Evolutionary conservation across 2,888 invertebrate species (phyloP).

Genomic region (Drosophila incognita): DNA sequence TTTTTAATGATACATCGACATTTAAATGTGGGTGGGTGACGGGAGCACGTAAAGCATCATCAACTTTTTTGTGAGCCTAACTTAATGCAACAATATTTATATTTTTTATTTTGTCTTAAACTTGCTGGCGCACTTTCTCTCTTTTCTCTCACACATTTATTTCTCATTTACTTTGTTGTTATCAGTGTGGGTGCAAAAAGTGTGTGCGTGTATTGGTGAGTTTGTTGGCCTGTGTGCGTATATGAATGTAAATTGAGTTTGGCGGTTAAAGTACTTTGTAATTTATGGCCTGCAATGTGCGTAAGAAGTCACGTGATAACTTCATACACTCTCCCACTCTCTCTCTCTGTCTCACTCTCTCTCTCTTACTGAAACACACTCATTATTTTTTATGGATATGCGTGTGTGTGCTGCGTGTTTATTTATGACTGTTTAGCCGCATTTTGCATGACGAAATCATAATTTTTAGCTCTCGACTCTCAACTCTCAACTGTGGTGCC

Average conservation of each 20-base stretch:
- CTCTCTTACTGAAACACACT: slow-evolving; percentile 27
- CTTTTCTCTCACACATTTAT: slow-evolving; percentile 15
- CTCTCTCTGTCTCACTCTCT: slow-evolving; percentile 1
- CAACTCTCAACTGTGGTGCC: slow-evolving; percentile 30
- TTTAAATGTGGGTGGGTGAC: slow-evolving; percentile 62
- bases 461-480: slow-evolving; percentile 55
- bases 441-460: slow-evolving; percentile 79
- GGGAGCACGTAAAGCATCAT: slow-evolving; percentile 62
- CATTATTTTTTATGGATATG: slow-evolving; percentile 56
- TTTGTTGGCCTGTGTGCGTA: slow-evolving; percentile 20
- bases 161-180: slow-evolving; percentile 47
- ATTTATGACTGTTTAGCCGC: slow-evolving; percentile 75
- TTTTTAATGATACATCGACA: slow-evolving; percentile 77
- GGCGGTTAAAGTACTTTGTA: slow-evolving; percentile 79
- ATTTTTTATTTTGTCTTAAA: slow-evolving; percentile 52
- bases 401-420: slow-evolving; percentile 44
- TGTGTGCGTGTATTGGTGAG: slow-evolving; percentile 1
- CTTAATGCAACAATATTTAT: slow-evolving; percentile 71
- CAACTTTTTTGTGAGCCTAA: slow-evolving; percentile 71
- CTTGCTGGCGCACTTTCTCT: slow-evolving; percentile 29
- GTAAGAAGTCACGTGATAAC: slow-evolving; percentile 79
- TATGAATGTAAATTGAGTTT: slow-evolving; percentile 71
- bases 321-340: slow-evolving; percentile 50
- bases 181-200: slow-evolving; percentile 56
- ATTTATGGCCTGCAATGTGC: slow-evolving; percentile 79